Base-by-base conservation (phyloP, 2,888 invertebrate genomes). In the Amorpha juglandis region DNA sequence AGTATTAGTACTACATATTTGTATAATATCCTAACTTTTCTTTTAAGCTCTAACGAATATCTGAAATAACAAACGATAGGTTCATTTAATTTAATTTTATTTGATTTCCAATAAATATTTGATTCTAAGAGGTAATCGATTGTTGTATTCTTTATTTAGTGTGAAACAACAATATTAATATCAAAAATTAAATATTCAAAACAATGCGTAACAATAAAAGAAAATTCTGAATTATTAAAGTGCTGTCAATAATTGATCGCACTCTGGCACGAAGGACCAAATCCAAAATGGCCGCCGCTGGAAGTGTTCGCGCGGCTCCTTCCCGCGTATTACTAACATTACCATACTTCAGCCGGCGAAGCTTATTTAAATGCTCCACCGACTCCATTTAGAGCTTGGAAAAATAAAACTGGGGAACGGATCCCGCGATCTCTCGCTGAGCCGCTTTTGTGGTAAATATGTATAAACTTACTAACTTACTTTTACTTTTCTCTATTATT, bases 351-450 rank as follows among this genome's bases (percentile, higher is more conserved):
- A 91, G 90, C 82, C 90, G 84, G 82, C 86, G 92, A 87, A 88
- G 92, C 92, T 93, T 93, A 93, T 93, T 92, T 92, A 93, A 93
- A 93, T 93, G 93, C 92, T 90, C 92, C 92, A 92, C 92, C 91
- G 93, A 91, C 92, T 93, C 92, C 92, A 93, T 92, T 93, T 92
- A 93, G 91, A 92, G 91, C 91, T 92, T 91, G 92, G 90, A 90
- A 92, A 92, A 92, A 93, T 92, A 93, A 93, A 92, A 92, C 91
- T 80, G 81, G 84, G 83, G 89, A 87, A 90, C 87, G 88, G 91
- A 92, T 92, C 92, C 87, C 84, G 87, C 86, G 92, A 91, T 91
- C 90, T 92, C 87, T 84, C 89, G 86, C 85, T 88, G 91, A 93
- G 92, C 92, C 92, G 92, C 90, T 93, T 92, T 92, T 91, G 92